Base-by-base conservation (phyloP, 1,140 invertebrate genomes). In the Myzus persicae region DNA sequence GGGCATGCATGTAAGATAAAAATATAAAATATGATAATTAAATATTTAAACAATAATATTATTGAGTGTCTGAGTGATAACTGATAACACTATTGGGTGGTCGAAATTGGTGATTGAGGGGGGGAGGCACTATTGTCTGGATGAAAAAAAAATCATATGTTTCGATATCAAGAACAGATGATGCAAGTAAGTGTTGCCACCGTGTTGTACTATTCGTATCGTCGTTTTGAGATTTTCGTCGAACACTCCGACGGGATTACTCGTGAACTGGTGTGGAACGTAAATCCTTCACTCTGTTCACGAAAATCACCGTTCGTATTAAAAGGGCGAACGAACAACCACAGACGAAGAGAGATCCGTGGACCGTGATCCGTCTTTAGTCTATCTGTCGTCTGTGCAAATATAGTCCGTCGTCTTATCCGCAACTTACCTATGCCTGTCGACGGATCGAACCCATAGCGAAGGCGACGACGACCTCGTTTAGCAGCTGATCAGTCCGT, bases 141-240 rank as follows among this genome's bases (percentile, higher is more conserved):
- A 11, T 11, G 87, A 20, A 44, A 38, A 93, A 54, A 22, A 7
- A 44, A 82, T 76, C 91, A 92, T 92, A 51, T 84, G 76, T 51
- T 91, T 92, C 1, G 18, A 14, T 93, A 85, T 93, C 48, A 85
- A 9, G 22, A 85, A 40, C 59, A 76, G 14, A 14, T 76, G 59
- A 14, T n/a, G 6, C 59, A 26, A 31, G 26, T 40, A 85, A 93
- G 76, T 84, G 81, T 93, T 84, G 36, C 91, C 91, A 93, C 22
- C 38, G 38, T 26, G 7, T 24, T 44, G 22, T n/a, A n/a, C 91
- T 81, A 93, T 46, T n/a, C 44, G 24, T 24, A n/a, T 7, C 31
- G 42, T 46, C 31, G 46, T 88, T 48, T 31, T 26, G 24, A 11
- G 31, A 11, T 31, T 67, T 14, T 67, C n/a, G n/a, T n/a, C n/a